Conservation (phyloP, 2,113 vertebrate species). For the Rhineura floridana region DNA sequence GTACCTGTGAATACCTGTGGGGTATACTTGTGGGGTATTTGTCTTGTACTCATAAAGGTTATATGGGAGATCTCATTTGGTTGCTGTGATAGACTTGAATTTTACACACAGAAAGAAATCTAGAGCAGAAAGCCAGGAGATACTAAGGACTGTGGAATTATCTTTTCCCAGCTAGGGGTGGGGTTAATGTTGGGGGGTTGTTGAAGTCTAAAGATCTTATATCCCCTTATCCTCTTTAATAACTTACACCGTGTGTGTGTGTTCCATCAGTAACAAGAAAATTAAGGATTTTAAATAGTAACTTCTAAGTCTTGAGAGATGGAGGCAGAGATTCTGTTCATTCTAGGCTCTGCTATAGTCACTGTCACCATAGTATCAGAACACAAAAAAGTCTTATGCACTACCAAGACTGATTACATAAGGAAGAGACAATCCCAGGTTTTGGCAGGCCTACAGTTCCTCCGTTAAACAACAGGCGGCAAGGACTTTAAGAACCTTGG, state of each 20-base stretch:
- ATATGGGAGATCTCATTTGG: neutral
- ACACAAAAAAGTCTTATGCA: neutral
- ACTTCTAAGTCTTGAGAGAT: neutral
- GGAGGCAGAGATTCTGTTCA: neutral
- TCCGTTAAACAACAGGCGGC: neutral
- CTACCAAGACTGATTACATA: neutral
- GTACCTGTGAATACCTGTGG: neutral
- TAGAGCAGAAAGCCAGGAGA: neutral
- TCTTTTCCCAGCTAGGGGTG: neutral
- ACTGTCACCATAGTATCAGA: constrained; percentile 3
- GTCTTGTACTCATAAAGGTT: neutral
- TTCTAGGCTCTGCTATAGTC: neutral
- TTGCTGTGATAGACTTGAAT: neutral
- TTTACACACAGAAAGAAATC: constrained; percentile 7
- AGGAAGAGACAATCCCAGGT: neutral
- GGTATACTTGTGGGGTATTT: neutral
- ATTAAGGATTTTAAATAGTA: neutral
- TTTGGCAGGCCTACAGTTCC: neutral
- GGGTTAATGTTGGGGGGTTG: neutral
- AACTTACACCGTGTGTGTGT: neutral
- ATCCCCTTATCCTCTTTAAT: neutral
- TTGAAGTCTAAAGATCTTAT: neutral
- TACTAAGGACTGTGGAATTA: neutral
- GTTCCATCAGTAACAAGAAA: neutral
- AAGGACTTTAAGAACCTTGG: neutral